These are phyloP conservation scores for Cephus rjabovi DNA, from an alignment of 2,888 invertebrate genomes.

Conservation along the genomic window DNA sequence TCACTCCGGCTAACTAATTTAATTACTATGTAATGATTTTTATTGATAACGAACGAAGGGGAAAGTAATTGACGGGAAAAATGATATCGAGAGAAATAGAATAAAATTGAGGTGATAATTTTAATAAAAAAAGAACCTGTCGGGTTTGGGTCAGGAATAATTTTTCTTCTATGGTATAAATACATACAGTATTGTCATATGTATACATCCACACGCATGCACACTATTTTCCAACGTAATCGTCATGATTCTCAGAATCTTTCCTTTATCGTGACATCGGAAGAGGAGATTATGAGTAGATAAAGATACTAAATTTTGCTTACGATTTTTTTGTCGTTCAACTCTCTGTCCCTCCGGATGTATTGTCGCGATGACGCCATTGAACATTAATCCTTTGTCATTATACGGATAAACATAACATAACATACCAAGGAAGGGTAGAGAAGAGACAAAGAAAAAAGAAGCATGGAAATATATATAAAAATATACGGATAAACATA, in stretches of 20 bases:
- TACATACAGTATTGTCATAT: not conserved
- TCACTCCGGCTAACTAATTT: not conserved
- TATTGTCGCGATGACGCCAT: not conserved
- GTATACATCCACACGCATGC: not conserved
- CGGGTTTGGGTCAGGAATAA: not conserved
- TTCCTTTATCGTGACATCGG: not conserved
- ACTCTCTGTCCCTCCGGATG: not conserved
- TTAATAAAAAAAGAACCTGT: not conserved
- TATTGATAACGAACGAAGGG: constrained; percentile 56
- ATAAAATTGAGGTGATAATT: constrained; percentile 15
- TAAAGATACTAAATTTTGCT: not conserved
- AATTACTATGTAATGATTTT: constrained; percentile 64
- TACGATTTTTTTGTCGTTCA: not conserved
- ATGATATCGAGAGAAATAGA: constrained; percentile 39
- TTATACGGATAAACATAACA: not conserved
- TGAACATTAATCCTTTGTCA: not conserved
- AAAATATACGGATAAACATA: not conserved
- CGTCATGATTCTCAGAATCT: not conserved
- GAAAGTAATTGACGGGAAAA: constrained; percentile 58
- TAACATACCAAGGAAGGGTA: not conserved
- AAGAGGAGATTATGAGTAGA: not conserved
- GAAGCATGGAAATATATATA: too few species aligned
- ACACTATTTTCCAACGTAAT: not conserved
- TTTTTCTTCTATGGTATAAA: not conserved
- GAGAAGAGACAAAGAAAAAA: constrained; percentile 7